A percentile compares a stretch with the other conserved stretches of the same genome.
Conservation (phyloP, 2,888 invertebrate species). For the Agonum fuliginosum region DNA sequence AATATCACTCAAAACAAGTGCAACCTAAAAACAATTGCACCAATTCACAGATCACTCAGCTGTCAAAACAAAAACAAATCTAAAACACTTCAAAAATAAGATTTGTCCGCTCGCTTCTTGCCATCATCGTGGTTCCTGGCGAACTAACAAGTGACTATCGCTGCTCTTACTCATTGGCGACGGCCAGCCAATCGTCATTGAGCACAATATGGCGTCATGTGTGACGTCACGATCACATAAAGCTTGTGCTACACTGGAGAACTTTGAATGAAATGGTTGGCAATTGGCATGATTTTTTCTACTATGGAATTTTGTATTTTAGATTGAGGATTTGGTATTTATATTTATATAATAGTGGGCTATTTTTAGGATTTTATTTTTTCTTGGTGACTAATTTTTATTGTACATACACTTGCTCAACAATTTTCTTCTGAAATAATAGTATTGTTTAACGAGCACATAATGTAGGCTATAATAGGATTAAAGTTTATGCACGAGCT, state of each 20-base stretch:
- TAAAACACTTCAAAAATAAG: constrained; percentile 30
- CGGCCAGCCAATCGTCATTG: constrained; percentile 19
- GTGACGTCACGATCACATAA: constrained; percentile 13
- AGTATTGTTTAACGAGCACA: too few species aligned
- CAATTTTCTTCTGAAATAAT: too few species aligned
- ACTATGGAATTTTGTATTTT: constrained; percentile 5
- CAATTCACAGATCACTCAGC: too few species aligned
- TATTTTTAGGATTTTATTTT: background rate
- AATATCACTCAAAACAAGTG: too few species aligned
- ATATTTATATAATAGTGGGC: background rate
- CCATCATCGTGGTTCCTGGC: constrained; percentile 16
- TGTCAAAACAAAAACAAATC: too few species aligned
- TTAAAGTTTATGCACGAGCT: too few species aligned
- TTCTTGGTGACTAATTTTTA: background rate
- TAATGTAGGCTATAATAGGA: too few species aligned
- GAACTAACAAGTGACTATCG: background rate
- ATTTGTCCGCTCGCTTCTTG: background rate
- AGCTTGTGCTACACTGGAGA: background rate
- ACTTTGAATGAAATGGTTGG: background rate
- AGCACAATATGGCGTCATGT: constrained; percentile 14
- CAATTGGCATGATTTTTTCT: background rate
- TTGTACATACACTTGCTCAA: background rate
- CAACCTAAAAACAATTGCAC: too few species aligned
- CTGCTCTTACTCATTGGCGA: background rate
- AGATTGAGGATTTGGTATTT: too few species aligned